phyloP scores from a whole-genome alignment of 2,797 vertebrate genomes.

The Gallirallus australis region DNA sequence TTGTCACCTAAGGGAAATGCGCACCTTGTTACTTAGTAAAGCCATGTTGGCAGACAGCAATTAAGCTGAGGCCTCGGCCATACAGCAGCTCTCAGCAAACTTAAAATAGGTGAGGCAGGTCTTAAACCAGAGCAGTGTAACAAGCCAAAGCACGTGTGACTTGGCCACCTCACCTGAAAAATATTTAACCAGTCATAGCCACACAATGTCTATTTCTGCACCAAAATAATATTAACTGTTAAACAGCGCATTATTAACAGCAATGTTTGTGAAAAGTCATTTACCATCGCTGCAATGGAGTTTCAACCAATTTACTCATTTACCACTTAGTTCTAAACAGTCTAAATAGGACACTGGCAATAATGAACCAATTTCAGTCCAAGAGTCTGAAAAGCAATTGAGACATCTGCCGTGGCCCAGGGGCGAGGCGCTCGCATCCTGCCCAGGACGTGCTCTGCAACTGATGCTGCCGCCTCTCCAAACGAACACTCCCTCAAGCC shows the following conservation, averaged over 20 bases:
- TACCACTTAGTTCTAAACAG: neutral
- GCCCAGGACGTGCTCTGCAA: neutral
- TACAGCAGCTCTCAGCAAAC: neutral
- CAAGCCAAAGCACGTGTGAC: neutral
- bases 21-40: neutral
- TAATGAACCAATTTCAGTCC: conserved; percentile 17
- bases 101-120: neutral
- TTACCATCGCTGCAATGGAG: neutral
- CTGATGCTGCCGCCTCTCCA: neutral
- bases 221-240: neutral
- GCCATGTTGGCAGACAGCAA: neutral
- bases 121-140: neutral
- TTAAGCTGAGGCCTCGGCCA: neutral
- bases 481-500: neutral
- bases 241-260: neutral
- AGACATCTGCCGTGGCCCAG: conserved; percentile 35
- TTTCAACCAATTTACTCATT: neutral
- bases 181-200: neutral
- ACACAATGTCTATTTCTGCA: neutral
- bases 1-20: neutral
- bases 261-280: neutral
- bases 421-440: neutral
- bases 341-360: conserved; percentile 40
- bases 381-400: conserved; percentile 6
- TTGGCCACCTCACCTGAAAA: neutral